Conservation (phyloP, 1,140 invertebrate species). For the Periplaneta americana region DNA sequence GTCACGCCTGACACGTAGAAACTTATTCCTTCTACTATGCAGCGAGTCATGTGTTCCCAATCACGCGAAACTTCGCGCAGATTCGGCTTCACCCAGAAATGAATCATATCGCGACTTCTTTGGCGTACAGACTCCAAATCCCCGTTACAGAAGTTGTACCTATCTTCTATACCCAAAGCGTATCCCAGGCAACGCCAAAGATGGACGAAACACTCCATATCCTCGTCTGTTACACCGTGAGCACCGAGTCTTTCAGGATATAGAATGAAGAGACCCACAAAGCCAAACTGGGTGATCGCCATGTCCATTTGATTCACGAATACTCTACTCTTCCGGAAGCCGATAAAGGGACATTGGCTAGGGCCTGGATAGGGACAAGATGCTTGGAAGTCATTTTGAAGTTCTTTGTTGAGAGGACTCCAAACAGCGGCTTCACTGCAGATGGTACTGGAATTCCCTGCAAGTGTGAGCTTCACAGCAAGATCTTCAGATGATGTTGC, state of each 20-base stretch:
- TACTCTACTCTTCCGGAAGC: not conserved
- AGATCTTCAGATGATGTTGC: not conserved
- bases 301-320: slow-evolving; percentile 19
- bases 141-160: slow-evolving; percentile 50
- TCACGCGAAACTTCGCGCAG: slow-evolving; percentile 32
- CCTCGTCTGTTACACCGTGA: slow-evolving; percentile 21
- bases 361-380: not conserved
- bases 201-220: slow-evolving; percentile 41
- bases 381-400: not conserved
- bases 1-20: slow-evolving; percentile 30
- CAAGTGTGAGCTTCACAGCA: not conserved
- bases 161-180: slow-evolving; percentile 40
- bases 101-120: slow-evolving; percentile 36
- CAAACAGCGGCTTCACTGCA: not conserved
- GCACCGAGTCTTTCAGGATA: slow-evolving; percentile 32
- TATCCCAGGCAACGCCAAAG: slow-evolving; percentile 44
- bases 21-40: slow-evolving; percentile 31
- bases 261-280: slow-evolving; percentile 8
- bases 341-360: not conserved
- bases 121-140: slow-evolving; percentile 35
- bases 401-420: not conserved
- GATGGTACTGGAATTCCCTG: not conserved
- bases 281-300: slow-evolving; percentile 17
- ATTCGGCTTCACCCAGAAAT: slow-evolving; percentile 36
- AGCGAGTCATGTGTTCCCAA: slow-evolving; percentile 42